phyloP scores from a whole-genome alignment of 2,797 vertebrate species.

The Gobionotothen gibberifrons region DNA sequence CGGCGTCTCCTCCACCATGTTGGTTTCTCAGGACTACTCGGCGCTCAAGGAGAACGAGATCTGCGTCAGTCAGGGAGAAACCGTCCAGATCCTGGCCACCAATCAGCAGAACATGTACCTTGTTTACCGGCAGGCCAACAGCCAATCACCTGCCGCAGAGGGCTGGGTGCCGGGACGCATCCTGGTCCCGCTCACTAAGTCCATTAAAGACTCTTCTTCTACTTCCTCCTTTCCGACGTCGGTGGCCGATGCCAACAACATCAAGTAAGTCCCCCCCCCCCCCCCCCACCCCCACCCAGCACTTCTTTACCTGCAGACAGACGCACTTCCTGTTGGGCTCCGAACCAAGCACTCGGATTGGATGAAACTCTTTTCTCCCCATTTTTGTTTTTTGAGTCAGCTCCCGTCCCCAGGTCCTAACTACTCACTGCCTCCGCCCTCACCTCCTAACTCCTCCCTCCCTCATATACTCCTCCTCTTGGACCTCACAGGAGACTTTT shows the following conservation, averaged over 20 bases:
- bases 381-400: conserved; percentile 24
- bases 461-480: conserved; percentile 46
- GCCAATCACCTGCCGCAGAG: conserved; percentile 94
- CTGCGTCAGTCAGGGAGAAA: conserved; percentile 93
- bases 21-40: conserved; percentile 95
- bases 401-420: conserved; percentile 59
- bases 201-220: conserved; percentile 88
- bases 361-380: conserved; percentile 60
- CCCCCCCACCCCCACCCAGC: conserved; percentile 67
- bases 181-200: conserved; percentile 90
- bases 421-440: conserved; percentile 27
- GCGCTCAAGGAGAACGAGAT: conserved; percentile 99
- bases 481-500: conserved; percentile 74
- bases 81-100: conserved; percentile 94
- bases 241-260: conserved; percentile 89
- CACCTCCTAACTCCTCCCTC: conserved; percentile 31
- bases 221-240: conserved; percentile 73
- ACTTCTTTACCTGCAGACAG: conserved; percentile 74
- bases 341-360: conserved; percentile 71
- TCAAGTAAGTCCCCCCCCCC: conserved; percentile 92
- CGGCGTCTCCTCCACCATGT: conserved; percentile 91
- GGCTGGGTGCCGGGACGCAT: conserved; percentile 97
- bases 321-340: conserved; percentile 44
- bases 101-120: conserved; percentile 99
- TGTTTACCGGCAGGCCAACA: conserved; percentile 93